Evolutionary conservation across 2,797 vertebrate species (phyloP).

Genomic region (Allochrocebus solatus): DNA sequence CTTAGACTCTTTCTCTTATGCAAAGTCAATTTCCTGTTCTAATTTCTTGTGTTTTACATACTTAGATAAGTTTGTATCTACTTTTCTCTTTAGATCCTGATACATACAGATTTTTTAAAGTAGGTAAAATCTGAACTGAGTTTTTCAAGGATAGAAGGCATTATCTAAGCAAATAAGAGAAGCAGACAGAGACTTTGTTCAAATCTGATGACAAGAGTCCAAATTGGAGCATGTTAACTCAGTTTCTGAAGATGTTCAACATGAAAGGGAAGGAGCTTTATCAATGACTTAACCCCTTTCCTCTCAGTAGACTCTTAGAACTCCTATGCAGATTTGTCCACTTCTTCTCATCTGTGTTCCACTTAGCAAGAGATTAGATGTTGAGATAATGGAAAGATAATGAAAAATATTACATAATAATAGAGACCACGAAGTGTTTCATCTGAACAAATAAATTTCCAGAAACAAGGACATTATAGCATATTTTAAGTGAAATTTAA

Average conservation of each 20-base stretch:
- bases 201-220: background rate
- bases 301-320: background rate
- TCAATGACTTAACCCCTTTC: background rate
- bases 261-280: background rate
- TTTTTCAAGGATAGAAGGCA: background rate
- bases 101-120: background rate
- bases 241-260: background rate
- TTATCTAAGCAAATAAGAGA: constrained; percentile 1
- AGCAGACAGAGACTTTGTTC: background rate
- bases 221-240: background rate
- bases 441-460: background rate
- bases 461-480: background rate
- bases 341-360: background rate
- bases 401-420: background rate
- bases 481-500: constrained; percentile 29
- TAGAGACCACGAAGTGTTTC: background rate
- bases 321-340: background rate
- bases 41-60: constrained; percentile 13
- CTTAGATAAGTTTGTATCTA: background rate
- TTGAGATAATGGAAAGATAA: background rate
- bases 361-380: background rate
- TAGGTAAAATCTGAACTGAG: background rate
- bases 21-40: background rate
- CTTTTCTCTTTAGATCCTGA: background rate
- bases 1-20: background rate